These are phyloP conservation scores for Hypercompe scribonia DNA, from an alignment of 2,888 invertebrate genomes.

Conservation along the genomic window DNA sequence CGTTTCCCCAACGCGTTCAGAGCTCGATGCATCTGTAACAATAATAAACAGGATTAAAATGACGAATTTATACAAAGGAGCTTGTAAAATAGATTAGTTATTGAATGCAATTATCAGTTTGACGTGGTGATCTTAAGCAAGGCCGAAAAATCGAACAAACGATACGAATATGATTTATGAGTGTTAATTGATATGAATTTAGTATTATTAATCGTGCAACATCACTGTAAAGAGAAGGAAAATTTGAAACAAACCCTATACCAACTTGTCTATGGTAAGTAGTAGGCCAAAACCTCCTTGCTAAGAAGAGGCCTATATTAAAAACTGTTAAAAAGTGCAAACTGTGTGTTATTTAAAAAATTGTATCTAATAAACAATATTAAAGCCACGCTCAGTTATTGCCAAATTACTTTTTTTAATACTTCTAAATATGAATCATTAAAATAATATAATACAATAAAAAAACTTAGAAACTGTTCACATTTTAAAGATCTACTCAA, in stretches of 20 bases:
- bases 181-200: neutral
- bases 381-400: neutral
- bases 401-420: neutral
- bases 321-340: too few species aligned
- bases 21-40: conserved; percentile 80
- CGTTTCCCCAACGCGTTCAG: conserved; percentile 71
- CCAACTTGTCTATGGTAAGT: too few species aligned
- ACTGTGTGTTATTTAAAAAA: neutral
- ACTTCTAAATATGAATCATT: neutral
- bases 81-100: too few species aligned
- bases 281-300: too few species aligned
- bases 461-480: neutral
- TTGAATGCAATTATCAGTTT: too few species aligned
- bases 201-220: neutral
- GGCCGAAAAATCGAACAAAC: too few species aligned
- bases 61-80: neutral
- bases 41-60: conserved; percentile 6
- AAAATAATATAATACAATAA: neutral
- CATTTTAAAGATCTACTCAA: neutral
- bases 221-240: too few species aligned
- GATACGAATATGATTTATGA: neutral
- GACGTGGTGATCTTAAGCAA: too few species aligned
- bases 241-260: too few species aligned
- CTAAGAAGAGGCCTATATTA: too few species aligned
- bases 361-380: neutral